Percentiles rank a stretch among this genome's conserved stretches.
These are phyloP conservation scores for Drosophila bocqueti DNA, from an alignment of 1,140 invertebrate genomes.

Conservation along the genomic window DNA sequence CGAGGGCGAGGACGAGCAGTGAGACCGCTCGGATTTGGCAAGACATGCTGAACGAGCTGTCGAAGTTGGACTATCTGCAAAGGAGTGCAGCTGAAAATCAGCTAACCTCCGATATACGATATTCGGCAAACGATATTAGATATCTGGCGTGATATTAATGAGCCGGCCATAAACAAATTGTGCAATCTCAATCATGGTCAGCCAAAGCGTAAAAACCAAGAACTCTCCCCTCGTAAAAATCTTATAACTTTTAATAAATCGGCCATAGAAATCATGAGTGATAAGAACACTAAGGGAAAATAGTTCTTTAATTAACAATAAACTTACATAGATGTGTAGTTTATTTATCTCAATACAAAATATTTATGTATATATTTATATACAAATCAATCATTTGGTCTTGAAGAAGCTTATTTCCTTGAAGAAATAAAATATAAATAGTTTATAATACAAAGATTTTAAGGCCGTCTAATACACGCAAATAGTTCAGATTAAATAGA, in stretches of 20 bases:
- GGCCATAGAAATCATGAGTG: slow-evolving; percentile 31
- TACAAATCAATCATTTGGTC: too few species aligned
- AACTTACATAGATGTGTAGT: not conserved
- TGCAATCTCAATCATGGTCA: slow-evolving; percentile 56
- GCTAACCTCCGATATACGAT: slow-evolving; percentile 44
- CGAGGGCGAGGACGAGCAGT: slow-evolving; percentile 18
- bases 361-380: too few species aligned
- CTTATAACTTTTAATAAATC: slow-evolving; percentile 54
- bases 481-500: too few species aligned
- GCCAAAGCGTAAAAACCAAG: slow-evolving; percentile 29
- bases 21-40: slow-evolving; percentile 34
- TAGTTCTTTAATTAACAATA: too few species aligned
- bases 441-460: too few species aligned
- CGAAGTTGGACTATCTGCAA: slow-evolving; percentile 57
- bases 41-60: slow-evolving; percentile 57
- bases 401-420: too few species aligned
- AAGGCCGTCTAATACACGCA: too few species aligned
- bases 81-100: slow-evolving; percentile 13
- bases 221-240: slow-evolving; percentile 54
- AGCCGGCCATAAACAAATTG: slow-evolving; percentile 35
- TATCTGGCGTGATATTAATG: slow-evolving; percentile 64
- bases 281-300: slow-evolving; percentile 4
- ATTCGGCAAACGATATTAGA: slow-evolving; percentile 40
- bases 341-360: too few species aligned
- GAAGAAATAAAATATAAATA: too few species aligned